phyloP scores from a whole-genome alignment of 30 jellyfish, hydroid and myxozoan genomes.

The Pelagia noctiluca region DNA sequence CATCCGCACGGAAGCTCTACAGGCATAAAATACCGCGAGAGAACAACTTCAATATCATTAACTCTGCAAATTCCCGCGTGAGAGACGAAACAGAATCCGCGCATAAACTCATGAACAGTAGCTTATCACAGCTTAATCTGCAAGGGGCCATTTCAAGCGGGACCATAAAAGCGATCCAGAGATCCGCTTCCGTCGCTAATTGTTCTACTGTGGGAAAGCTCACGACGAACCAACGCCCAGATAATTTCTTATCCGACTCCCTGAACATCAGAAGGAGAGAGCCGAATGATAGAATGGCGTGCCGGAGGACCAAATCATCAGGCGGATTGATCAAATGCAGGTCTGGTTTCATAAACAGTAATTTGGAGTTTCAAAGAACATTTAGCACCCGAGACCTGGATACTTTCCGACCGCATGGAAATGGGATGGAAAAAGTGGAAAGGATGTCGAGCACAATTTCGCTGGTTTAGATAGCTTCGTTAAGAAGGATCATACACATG shows the following conservation, averaged over 20 bases:
- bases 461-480: background rate
- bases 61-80: background rate
- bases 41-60: background rate
- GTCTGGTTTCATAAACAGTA: background rate
- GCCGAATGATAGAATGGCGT: background rate
- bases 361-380: background rate
- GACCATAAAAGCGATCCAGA: slow-evolving; percentile 43
- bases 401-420: background rate
- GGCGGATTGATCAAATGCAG: background rate
- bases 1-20: slow-evolving; percentile 23
- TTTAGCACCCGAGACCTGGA: background rate
- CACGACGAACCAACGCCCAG: too few relatives aligned
- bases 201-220: background rate
- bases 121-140: slow-evolving; percentile 60
- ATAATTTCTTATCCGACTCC: background rate
- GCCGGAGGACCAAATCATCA: slow-evolving; percentile 7
- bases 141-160: slow-evolving; percentile 67
- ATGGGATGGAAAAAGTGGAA: background rate
- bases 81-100: background rate
- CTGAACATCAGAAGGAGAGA: background rate
- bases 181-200: slow-evolving; percentile 33
- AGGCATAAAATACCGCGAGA: slow-evolving; percentile 26
- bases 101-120: slow-evolving; percentile 13
- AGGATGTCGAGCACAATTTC: slow-evolving; percentile 27
- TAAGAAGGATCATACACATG: background rate